Conservation (phyloP, 2,888 invertebrate genomes). For the Euplexia lucipara region DNA sequence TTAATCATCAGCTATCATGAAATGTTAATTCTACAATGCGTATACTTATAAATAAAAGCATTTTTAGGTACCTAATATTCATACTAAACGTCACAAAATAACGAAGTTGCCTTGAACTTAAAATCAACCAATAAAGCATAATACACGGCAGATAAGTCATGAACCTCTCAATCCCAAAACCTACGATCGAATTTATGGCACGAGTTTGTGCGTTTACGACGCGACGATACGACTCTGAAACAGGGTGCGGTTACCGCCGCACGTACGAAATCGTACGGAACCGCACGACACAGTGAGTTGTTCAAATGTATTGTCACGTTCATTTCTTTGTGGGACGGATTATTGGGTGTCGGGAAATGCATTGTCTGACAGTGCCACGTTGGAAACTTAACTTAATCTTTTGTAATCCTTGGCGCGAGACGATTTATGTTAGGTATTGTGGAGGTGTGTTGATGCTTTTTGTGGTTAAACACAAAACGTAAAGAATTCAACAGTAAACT, state of each 20-base stretch:
- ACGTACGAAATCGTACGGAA: constrained; percentile 41
- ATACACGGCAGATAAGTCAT: constrained; percentile 18
- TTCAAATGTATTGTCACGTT: constrained; percentile 60
- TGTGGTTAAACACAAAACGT: constrained; percentile 3
- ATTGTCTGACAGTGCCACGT: constrained; percentile 36
- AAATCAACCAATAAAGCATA: constrained; percentile 3
- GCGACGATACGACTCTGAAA: constrained; percentile 42
- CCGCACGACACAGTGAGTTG: constrained; percentile 23
- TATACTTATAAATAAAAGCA: not conserved
- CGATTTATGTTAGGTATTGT: constrained; percentile 29
- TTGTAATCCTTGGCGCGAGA: constrained; percentile 32
- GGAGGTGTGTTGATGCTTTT: constrained; percentile 10
- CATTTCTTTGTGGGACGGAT: constrained; percentile 55
- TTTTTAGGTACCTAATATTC: not conserved
- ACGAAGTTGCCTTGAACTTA: constrained; percentile 10
- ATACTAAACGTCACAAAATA: too few relatives aligned
- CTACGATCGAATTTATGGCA: constrained; percentile 56
- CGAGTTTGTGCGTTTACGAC: constrained; percentile 59
- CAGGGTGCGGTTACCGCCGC: constrained; percentile 48
- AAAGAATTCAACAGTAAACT: not conserved
- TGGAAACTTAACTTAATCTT: constrained; percentile 34
- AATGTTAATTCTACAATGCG: too few relatives aligned
- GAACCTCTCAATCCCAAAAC: constrained; percentile 34
- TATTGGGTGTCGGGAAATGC: constrained; percentile 41
- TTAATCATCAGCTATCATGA: too few relatives aligned